Evolutionary conservation across 2,888 invertebrate species (phyloP).

Genomic region (Leucoptera coffeella): DNA sequence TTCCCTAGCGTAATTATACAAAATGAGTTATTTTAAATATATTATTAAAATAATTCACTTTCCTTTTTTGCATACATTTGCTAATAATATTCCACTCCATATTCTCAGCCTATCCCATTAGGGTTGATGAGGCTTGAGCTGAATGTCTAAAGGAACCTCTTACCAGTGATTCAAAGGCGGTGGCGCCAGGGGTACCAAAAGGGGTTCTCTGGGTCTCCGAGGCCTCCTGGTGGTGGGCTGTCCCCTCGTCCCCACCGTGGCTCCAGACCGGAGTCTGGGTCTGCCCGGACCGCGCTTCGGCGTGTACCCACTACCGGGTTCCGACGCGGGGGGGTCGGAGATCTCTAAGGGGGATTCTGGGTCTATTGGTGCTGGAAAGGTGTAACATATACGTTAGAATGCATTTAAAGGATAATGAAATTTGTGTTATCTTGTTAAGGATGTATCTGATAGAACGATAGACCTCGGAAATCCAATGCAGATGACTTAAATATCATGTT

Average conservation of each 20-base stretch:
- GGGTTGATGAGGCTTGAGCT: no score
- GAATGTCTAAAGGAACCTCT: no score
- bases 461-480: no score
- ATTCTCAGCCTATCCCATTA: neutral
- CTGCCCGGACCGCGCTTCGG: conserved; percentile 9
- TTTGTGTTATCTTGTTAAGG: no score
- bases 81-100: neutral
- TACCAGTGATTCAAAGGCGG: no score
- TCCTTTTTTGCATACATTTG: neutral
- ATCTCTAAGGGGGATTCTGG: conserved; percentile 24
- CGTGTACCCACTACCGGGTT: conserved; percentile 6
- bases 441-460: no score
- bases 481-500: no score
- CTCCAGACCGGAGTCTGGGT: conserved; percentile 1
- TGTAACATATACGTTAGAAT: no score
- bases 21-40: no score
- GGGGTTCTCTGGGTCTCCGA: conserved; percentile 30
- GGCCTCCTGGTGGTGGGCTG: conserved; percentile 15
- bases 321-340: conserved; percentile 9
- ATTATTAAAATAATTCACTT: conserved; percentile 8
- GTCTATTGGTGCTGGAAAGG: conserved; percentile 23
- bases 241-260: conserved; percentile 7
- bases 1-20: no score
- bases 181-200: conserved; percentile 49
- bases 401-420: no score